phyloP scores from a whole-genome alignment of 2,797 vertebrate species.

The Chelidonichthys spinosus region DNA sequence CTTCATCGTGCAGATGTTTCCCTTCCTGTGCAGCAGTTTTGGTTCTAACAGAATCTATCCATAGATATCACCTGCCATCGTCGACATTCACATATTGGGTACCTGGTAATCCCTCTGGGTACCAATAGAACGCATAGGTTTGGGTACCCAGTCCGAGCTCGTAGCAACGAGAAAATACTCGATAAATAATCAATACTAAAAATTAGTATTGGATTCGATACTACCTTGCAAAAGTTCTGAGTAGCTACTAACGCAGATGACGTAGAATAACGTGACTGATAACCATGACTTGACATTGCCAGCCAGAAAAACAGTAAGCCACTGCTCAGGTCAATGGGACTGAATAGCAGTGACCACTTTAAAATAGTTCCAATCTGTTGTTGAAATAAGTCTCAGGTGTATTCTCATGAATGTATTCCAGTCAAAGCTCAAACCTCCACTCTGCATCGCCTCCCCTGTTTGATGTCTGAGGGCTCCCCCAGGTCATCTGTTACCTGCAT shows the following conservation, averaged over 20 bases:
- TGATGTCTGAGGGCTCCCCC: constrained; percentile 22
- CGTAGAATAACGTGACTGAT: no score
- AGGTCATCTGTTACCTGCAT: constrained; percentile 29
- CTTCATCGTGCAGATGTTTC: neutral
- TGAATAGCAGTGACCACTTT: neutral
- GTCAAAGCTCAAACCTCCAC: constrained; percentile 13
- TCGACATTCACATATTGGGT: no score
- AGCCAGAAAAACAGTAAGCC: constrained; percentile 6
- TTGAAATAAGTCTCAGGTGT: neutral
- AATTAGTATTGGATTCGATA: no score
- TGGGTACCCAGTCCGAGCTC: no score
- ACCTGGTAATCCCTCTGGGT: no score
- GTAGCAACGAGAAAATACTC: no score
- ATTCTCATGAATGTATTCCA: constrained; percentile 18
- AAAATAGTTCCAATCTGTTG: constrained; percentile 15
- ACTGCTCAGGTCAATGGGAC: neutral
- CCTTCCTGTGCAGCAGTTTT: neutral
- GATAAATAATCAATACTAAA: no score
- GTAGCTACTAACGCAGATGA: no score
- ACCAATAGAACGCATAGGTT: no score
- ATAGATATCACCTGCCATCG: no score
- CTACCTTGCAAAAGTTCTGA: no score
- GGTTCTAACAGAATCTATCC: neutral
- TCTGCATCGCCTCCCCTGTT: constrained; percentile 16
- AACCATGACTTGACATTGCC: neutral